Percentiles rank a stretch among this genome's conserved stretches.
These are phyloP conservation scores for Festucalex cinctus DNA, from an alignment of 2,113 vertebrate species.

Conservation along the genomic window DNA sequence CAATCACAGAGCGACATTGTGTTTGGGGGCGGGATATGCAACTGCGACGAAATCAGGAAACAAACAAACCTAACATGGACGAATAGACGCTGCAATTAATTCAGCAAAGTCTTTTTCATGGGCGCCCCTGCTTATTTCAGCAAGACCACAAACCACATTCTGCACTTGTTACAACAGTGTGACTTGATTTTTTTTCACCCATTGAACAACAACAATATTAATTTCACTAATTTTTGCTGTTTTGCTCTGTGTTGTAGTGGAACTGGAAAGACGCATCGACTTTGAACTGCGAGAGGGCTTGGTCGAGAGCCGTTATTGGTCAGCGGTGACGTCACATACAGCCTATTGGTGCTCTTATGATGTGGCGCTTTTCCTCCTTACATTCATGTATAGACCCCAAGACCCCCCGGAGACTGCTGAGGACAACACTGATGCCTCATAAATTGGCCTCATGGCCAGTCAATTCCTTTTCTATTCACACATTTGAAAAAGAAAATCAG, in stretches of 20 bases:
- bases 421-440: constrained; percentile 53
- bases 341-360: constrained; percentile 96
- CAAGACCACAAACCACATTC: too few species aligned
- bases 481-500: not conserved
- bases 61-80: too few species aligned
- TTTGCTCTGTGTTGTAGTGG: constrained; percentile 70
- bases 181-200: not conserved
- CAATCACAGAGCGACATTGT: too few species aligned
- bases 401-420: constrained; percentile 49
- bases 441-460: constrained; percentile 8
- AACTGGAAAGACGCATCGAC: constrained; percentile 90
- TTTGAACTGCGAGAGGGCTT: constrained; percentile 93
- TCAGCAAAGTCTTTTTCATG: too few species aligned
- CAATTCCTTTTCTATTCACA: constrained; percentile 18
- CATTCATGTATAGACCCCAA: constrained; percentile 88
- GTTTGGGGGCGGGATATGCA: too few species aligned
- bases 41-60: too few species aligned
- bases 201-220: not conserved
- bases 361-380: constrained; percentile 90
- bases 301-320: constrained; percentile 96
- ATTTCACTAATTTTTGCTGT: not conserved
- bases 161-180: too few species aligned
- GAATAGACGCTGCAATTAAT: too few species aligned
- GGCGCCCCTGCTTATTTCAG: too few species aligned
- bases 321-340: constrained; percentile 92